phyloP scores from a whole-genome alignment of 2,797 vertebrate species.

The Arctocebus calabarensis region DNA sequence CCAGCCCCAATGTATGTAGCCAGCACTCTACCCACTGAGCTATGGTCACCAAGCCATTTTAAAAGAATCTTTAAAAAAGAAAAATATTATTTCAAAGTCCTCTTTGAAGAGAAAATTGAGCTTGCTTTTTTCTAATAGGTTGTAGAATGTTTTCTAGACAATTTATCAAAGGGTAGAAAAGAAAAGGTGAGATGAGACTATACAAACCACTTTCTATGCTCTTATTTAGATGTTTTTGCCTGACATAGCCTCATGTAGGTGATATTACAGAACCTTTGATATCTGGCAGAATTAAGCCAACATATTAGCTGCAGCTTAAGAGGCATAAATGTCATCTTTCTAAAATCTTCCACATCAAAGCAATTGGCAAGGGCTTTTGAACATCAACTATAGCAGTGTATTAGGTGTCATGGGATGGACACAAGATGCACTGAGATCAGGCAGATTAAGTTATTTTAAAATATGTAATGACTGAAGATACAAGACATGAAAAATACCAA shows the following conservation, averaged over 20 bases:
- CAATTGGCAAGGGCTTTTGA: background rate
- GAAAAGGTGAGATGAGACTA: background rate
- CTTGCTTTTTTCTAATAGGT: background rate
- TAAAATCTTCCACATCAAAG: conserved; percentile 37
- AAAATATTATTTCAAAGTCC: background rate
- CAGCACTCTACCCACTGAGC: no score
- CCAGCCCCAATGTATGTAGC: no score
- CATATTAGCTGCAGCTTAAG: conserved; percentile 40
- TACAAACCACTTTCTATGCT: conserved; percentile 31
- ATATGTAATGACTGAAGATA: background rate
- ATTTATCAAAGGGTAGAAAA: background rate
- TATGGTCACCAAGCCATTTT: no score
- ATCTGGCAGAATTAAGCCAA: conserved; percentile 69
- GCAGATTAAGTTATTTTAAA: background rate
- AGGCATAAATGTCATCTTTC: conserved; percentile 45
- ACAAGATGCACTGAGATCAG: background rate
- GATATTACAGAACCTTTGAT: conserved; percentile 47
- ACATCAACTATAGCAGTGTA: background rate
- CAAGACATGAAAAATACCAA: background rate
- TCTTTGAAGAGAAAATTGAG: background rate
- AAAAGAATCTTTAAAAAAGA: background rate
- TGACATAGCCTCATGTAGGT: conserved; percentile 48
- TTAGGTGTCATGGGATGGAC: background rate
- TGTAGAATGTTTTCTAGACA: background rate
- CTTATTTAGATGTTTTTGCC: conserved; percentile 23